Conservation (phyloP, 2,888 invertebrate species). For the Nomada ferruginata region DNA sequence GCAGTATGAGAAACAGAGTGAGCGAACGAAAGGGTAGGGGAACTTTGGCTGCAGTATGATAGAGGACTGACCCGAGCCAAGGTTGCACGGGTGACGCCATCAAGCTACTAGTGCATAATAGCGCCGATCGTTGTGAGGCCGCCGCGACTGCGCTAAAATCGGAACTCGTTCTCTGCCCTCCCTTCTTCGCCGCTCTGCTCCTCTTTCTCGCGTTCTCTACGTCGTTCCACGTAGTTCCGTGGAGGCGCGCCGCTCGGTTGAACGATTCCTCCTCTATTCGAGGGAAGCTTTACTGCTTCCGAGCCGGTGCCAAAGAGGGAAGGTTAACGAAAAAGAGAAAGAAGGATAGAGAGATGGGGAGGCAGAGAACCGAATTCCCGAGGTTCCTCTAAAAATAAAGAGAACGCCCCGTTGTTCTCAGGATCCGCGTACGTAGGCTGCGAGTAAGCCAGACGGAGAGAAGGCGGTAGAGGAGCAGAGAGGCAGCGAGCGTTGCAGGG, state of each 20-base stretch:
- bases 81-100: slow-evolving; percentile 83
- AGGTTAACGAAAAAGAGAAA: slow-evolving; percentile 1
- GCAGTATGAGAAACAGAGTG: slow-evolving; percentile 47
- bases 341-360: slow-evolving; percentile 7
- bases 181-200: not conserved
- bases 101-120: slow-evolving; percentile 84
- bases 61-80: slow-evolving; percentile 84
- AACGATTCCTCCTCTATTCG: slow-evolving; percentile 57
- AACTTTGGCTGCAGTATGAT: slow-evolving; percentile 81
- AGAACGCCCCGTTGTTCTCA: slow-evolving; percentile 72
- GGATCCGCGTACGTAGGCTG: slow-evolving; percentile 45
- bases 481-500: not conserved
- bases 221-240: slow-evolving; percentile 53
- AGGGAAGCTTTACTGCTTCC: slow-evolving; percentile 60
- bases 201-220: slow-evolving; percentile 24
- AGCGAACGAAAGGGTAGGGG: slow-evolving; percentile 65
- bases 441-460: slow-evolving; percentile 17
- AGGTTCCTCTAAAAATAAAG: slow-evolving; percentile 71
- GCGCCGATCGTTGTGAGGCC: slow-evolving; percentile 77
- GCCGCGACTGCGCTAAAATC: slow-evolving; percentile 77
- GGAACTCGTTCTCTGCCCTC: slow-evolving; percentile 73
- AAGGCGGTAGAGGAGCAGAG: slow-evolving; percentile 1
- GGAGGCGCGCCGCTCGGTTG: slow-evolving; percentile 56
- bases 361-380: slow-evolving; percentile 61
- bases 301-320: slow-evolving; percentile 22